phyloP scores from a whole-genome alignment of 2,888 invertebrate species.

The Cyrtodaria siliqua region DNA sequence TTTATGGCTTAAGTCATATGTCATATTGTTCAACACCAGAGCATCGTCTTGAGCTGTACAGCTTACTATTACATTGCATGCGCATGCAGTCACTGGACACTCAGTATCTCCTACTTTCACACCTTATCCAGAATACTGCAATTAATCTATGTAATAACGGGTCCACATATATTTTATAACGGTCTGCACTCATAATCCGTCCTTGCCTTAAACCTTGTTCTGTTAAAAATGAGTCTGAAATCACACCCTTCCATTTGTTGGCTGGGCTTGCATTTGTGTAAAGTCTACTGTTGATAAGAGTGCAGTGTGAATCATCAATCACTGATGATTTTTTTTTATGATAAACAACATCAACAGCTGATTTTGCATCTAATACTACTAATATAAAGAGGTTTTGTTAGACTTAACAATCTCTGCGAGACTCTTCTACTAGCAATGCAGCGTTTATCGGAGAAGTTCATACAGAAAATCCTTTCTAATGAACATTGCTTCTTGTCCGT shows the following conservation, averaged over 20 bases:
- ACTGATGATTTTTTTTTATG: not conserved
- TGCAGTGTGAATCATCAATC: not conserved
- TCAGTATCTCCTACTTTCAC: conserved; percentile 13
- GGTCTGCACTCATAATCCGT: not conserved
- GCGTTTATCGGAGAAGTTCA: too few species aligned
- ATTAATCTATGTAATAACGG: conserved; percentile 2
- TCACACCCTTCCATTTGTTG: not conserved
- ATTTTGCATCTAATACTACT: too few species aligned
- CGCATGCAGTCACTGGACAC: conserved; percentile 24
- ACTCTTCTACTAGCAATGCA: too few species aligned
- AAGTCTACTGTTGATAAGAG: not conserved
- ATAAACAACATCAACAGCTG: conserved; percentile 3
- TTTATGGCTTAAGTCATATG: conserved; percentile 6
- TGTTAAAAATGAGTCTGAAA: not conserved
- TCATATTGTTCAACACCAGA: not conserved
- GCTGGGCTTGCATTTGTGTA: not conserved
- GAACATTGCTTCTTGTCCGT: too few species aligned
- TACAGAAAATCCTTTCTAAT: too few species aligned
- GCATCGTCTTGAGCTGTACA: not conserved
- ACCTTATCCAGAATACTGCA: not conserved
- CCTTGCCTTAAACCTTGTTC: not conserved
- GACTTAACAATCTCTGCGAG: too few species aligned
- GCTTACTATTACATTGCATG: conserved; percentile 16
- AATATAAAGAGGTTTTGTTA: too few species aligned
- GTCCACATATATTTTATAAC: not conserved